Evolutionary conservation across 2,888 invertebrate genomes (phyloP), one percentile per base, ranked within the genome.

Genomic region (Volucella zonaria): DNA sequence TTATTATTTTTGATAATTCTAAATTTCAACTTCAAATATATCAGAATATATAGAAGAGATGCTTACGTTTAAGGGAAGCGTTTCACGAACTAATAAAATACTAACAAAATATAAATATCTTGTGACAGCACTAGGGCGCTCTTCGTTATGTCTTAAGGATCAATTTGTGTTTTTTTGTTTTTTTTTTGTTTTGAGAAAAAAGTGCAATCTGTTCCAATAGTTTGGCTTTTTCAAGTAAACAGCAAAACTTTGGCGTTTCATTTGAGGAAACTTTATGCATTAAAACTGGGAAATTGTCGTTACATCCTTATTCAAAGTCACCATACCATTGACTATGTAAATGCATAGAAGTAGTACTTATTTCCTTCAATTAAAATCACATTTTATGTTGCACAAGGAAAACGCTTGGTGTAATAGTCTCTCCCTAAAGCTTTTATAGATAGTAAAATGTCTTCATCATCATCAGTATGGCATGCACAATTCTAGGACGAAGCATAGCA

Each of bases 351-450:
- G 75, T 83, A 83, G 79, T 75, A 79, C 82, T 83, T 83, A 83
- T 85, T 85, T 85, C 79, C 83, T 85, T 85, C 80, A 85, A 85
- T 85, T 85, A 85, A 85, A 85, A 85, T 85, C 83, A 80, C 83
- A 85, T 85, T 85, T 85, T 85, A 80, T 76, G 75, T 80, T 76
- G 83, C 83, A 80, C 80, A 85, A 85, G 80, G 76, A 80, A 85
- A 80, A 85, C 83, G 79, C 79, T 83, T 70, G 79, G 52, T 79
- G 79, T 70, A 75, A 71, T 75, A 83, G 62, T 58, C 67, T 74
- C 58, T 66, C 68, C 64, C 45, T 52, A 70, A 71, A 74, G 79
- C 75, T 59, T 76, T 80, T 73, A 76, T 45, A 85, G 80, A 80
- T 76, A 76, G 76, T 76, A 71, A 80, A 80, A 80, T 80, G 71